These are phyloP conservation scores for Leptodactylus fuscus DNA, from an alignment of 2,113 vertebrate genomes.

Conservation along the genomic window DNA sequence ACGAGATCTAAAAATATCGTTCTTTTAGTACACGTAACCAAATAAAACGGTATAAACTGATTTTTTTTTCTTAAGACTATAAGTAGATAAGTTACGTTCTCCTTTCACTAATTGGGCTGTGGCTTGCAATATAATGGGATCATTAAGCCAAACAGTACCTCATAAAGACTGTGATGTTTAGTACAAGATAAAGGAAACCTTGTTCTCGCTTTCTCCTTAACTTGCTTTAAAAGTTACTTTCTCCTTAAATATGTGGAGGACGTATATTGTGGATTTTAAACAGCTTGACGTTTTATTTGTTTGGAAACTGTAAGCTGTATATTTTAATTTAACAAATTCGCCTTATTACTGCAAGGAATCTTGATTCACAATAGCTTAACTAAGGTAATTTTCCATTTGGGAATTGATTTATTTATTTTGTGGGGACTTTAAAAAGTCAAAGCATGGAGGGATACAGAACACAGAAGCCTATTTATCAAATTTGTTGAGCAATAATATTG, in stretches of 20 bases:
- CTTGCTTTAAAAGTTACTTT: slow-evolving; percentile 56
- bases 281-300: slow-evolving; percentile 60
- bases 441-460: slow-evolving; percentile 46
- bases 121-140: slow-evolving; percentile 67
- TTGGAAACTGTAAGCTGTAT: slow-evolving; percentile 60
- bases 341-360: slow-evolving; percentile 53
- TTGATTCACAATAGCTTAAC: slow-evolving; percentile 54
- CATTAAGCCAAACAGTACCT: slow-evolving; percentile 70
- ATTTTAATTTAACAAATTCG: slow-evolving; percentile 59
- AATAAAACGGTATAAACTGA: slow-evolving; percentile 75
- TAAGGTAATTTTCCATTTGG: slow-evolving; percentile 59
- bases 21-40: slow-evolving; percentile 73
- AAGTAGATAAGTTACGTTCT: slow-evolving; percentile 72
- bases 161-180: slow-evolving; percentile 67
- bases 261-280: slow-evolving; percentile 52
- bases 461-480: slow-evolving; percentile 61
- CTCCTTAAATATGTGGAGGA: slow-evolving; percentile 15
- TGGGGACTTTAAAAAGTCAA: slow-evolving; percentile 54
- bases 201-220: slow-evolving; percentile 56
- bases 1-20: slow-evolving; percentile 69
- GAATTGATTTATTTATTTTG: slow-evolving; percentile 61
- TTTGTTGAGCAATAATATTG: slow-evolving; percentile 60
- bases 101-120: slow-evolving; percentile 76
- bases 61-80: slow-evolving; percentile 76
- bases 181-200: slow-evolving; percentile 64